Evolutionary conservation across 1,140 invertebrate genomes (phyloP), one percentile per base, ranked within the genome.

Genomic region (Ceratina australensis): DNA sequence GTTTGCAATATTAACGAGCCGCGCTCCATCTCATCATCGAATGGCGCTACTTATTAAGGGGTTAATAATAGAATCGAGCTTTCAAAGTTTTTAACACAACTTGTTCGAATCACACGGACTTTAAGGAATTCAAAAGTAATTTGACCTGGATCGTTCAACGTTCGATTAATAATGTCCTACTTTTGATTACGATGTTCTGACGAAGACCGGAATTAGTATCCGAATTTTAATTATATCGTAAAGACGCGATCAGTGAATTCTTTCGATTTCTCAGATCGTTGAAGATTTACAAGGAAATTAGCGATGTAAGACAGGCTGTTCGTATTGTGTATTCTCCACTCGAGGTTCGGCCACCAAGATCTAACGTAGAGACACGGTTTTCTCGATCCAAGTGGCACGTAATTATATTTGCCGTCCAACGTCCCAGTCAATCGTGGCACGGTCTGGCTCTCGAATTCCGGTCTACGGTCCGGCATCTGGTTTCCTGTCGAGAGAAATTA

Each of bases 321-420:
- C 42, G 84, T 86, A 61, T 92, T 92, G 42, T 80, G 74, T 33
- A 88, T 89, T 56, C 91, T 86, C 89, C 91, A 92, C 59, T 92
- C 88, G 8, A 90, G 69, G 73, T 92, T 92, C 2, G 91, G 91
- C 91, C 91, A 92, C 81, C 87, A 88, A 10, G 91, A 92, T 80
- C 87, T 92, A 24, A 92, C 86, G 78, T 89, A 88, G 73, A 91
- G 76, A 47, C 90, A 92, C 10, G 91, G 91, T 80, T 92, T 92
- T 42, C 85, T 89, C 1, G 88, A 89, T 67, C 87, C 90, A 26
- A 92, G 65, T 3, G 89, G 87, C 68, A 91, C 68, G 49, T 91
- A 91, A 85, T 92, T 91, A 80, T 89, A 91, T 79, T 88, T 90
- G 71, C 84, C 82, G 49, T 92, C 90, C 42, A 87, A 33, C 49